Evolutionary conservation across 2,797 vertebrate genomes (phyloP).

Genomic region (Cyclura pinguis): DNA sequence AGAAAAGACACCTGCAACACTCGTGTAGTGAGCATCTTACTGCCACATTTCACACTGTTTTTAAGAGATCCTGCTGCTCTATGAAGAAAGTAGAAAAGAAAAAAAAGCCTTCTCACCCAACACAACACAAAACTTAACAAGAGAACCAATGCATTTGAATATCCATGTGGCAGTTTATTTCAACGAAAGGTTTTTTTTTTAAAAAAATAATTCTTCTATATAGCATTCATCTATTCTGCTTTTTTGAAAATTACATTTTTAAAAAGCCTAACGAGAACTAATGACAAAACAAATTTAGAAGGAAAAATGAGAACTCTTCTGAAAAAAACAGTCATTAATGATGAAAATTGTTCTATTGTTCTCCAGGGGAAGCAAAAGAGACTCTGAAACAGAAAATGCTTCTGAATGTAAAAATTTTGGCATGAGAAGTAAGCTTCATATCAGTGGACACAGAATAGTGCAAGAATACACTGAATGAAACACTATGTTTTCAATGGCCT

Average conservation of each 20-base stretch:
- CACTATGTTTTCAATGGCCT: not conserved
- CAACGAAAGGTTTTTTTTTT: not conserved
- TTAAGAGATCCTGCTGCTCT: not conserved
- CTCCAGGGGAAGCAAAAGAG: not conserved
- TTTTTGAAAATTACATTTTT: not conserved
- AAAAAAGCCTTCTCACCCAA: not conserved
- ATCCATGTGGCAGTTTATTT: not conserved
- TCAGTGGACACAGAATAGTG: not conserved
- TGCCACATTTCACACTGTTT: not conserved
- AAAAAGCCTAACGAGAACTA: not conserved
- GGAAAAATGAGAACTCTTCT: not conserved
- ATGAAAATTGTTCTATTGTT: not conserved
- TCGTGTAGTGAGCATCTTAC: not conserved
- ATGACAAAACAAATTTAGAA: not conserved
- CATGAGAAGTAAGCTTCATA: not conserved
- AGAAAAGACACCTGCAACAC: slow-evolving; percentile 3
- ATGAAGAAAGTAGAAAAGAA: not conserved
- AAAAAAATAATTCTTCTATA: not conserved
- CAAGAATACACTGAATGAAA: slow-evolving; percentile 18
- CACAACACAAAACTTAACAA: not conserved
- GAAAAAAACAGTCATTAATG: not conserved
- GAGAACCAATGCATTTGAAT: not conserved
- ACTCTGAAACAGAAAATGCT: not conserved
- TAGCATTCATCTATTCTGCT: not conserved
- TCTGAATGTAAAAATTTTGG: not conserved